These are phyloP conservation scores for Rotaria sp. DNA, from an alignment of 2,888 invertebrate genomes.

Conservation along the genomic window DNA sequence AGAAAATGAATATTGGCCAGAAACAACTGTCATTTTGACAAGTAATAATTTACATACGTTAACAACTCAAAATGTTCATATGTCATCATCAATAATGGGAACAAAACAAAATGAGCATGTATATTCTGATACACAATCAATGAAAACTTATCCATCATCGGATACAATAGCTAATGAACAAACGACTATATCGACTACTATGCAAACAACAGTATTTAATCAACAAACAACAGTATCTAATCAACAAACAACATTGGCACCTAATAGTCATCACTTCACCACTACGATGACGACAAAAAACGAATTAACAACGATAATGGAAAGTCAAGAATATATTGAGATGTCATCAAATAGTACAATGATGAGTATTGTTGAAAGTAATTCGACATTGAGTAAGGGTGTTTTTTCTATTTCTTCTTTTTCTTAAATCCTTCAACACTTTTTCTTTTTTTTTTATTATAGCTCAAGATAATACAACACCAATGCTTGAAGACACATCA, in stretches of 20 bases:
- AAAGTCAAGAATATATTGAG: not conserved
- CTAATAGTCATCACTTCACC: not conserved
- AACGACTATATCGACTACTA: not conserved
- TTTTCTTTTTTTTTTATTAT: not conserved
- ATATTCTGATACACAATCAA: not conserved
- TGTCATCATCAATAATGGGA: not conserved
- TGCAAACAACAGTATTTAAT: not conserved
- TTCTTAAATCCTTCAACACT: not conserved
- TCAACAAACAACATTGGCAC: not conserved
- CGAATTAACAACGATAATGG: not conserved
- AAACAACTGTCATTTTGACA: not conserved
- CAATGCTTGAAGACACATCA: not conserved
- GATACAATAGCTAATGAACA: not conserved
- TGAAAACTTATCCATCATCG: not conserved
- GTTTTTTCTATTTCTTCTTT: not conserved
- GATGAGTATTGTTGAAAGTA: not conserved
- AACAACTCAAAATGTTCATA: not conserved
- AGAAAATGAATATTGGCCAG: not conserved
- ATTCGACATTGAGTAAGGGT: not conserved
- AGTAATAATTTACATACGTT: not conserved
- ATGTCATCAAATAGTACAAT: not conserved
- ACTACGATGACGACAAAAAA: not conserved
- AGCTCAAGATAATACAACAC: not conserved
- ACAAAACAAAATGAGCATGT: not conserved
- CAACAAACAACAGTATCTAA: not conserved